Evolutionary conservation across 1,140 invertebrate genomes (phyloP).

Genomic region (Acromyrmex heyeri): DNA sequence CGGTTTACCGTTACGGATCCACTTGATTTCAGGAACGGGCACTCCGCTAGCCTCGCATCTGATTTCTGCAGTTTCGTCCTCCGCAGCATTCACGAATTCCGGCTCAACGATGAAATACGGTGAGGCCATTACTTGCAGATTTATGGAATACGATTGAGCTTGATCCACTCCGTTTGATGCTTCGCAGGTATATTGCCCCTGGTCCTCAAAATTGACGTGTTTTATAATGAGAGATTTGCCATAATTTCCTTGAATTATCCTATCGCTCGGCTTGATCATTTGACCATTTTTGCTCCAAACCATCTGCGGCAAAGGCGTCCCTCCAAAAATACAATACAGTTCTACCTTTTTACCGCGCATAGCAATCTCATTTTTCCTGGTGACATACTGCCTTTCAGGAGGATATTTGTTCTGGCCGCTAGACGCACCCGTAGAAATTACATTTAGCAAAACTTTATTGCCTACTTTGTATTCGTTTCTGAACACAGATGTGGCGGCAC

Average conservation of each 20-base stretch:
- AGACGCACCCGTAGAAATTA: slow-evolving; percentile 92
- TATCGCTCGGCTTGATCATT: slow-evolving; percentile 90
- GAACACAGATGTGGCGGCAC: slow-evolving; percentile 95
- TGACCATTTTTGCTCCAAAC: slow-evolving; percentile 94
- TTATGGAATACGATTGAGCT: slow-evolving; percentile 94
- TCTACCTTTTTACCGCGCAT: slow-evolving; percentile 93
- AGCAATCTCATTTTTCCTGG: slow-evolving; percentile 94
- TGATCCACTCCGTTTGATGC: slow-evolving; percentile 96
- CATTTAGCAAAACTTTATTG: slow-evolving; percentile 93
- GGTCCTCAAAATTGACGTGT: slow-evolving; percentile 94
- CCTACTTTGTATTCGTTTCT: slow-evolving; percentile 97
- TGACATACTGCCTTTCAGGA: slow-evolving; percentile 93
- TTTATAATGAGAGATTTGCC: slow-evolving; percentile 96
- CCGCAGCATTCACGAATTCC: slow-evolving; percentile 94
- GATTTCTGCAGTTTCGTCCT: slow-evolving; percentile 96
- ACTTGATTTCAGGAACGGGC: slow-evolving; percentile 96
- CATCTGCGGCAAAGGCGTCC: slow-evolving; percentile 94
- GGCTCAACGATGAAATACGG: slow-evolving; percentile 98
- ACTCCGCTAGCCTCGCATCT: slow-evolving; percentile 95
- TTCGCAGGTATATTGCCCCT: slow-evolving; percentile 95
- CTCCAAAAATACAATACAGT: slow-evolving; percentile 96
- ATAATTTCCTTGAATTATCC: slow-evolving; percentile 94
- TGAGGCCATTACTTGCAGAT: slow-evolving; percentile 92
- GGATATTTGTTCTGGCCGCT: slow-evolving; percentile 92
- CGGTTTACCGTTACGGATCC: slow-evolving; percentile 98